Evolutionary conservation across 2,113 vertebrate genomes (phyloP).

Genomic region (Lophura nycthemera): DNA sequence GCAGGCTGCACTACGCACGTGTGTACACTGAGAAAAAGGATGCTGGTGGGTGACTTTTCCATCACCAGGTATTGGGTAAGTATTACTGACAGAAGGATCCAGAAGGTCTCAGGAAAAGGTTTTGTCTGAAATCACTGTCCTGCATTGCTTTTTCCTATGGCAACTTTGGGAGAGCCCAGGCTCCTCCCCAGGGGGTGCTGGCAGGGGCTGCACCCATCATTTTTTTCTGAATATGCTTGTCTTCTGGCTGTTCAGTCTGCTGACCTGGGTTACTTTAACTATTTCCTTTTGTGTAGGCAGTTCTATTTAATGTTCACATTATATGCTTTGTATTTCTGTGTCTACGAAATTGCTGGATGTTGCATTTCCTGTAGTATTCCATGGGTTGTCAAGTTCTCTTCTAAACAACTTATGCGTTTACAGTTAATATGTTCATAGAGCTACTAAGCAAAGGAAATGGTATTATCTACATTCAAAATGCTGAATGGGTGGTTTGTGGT

Average conservation of each 20-base stretch:
- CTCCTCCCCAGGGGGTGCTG: not conserved
- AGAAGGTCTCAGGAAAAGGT: accelerated
- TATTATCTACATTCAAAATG: not conserved
- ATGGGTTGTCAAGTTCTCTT: not conserved
- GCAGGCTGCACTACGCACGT: not conserved
- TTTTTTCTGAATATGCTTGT: not conserved
- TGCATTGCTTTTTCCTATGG: accelerated
- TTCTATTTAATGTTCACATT: not conserved
- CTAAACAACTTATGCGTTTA: not conserved
- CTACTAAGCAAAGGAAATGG: not conserved
- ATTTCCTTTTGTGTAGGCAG: not conserved
- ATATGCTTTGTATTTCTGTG: not conserved
- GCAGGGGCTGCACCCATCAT: not conserved
- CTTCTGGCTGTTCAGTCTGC: not conserved
- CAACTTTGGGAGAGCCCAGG: not conserved
- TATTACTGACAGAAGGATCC: accelerated
- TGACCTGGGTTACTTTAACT: not conserved
- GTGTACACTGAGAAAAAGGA: not conserved
- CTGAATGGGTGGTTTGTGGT: not conserved
- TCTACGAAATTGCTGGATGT: not conserved
- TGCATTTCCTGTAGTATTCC: not conserved
- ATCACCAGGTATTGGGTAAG: accelerated
- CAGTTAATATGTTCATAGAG: not conserved
- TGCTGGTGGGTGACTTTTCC: not conserved
- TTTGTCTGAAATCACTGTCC: not conserved